Evolutionary conservation across 2,113 vertebrate species (phyloP).

Genomic region (Chaetops frenatus): DNA sequence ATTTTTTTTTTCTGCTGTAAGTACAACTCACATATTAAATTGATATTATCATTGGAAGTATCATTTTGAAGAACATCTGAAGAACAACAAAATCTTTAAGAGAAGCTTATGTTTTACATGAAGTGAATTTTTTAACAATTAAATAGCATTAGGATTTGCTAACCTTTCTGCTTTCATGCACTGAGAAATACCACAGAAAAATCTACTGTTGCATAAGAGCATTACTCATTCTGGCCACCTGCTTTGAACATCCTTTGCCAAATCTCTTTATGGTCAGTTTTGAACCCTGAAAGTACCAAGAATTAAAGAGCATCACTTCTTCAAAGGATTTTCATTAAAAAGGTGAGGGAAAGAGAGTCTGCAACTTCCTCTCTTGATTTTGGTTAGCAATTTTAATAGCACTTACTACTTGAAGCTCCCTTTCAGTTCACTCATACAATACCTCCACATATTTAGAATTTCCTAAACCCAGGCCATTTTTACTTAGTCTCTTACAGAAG

Average conservation of each 20-base stretch:
- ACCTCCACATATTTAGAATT: neutral
- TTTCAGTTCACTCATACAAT: neutral
- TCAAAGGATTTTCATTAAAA: neutral
- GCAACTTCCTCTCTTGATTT: neutral
- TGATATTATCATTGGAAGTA: neutral
- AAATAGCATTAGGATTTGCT: neutral
- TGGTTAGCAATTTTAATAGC: neutral
- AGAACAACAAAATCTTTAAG: neutral
- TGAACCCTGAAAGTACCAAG: neutral
- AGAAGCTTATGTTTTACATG: neutral
- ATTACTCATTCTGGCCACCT: neutral
- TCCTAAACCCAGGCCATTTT: neutral
- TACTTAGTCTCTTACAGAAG: neutral
- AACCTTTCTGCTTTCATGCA: neutral
- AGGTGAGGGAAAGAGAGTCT: neutral
- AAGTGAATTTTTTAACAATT: neutral
- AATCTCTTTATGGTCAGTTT: neutral
- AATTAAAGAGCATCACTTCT: neutral
- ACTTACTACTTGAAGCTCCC: neutral
- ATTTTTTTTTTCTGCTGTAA: neutral
- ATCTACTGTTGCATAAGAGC: neutral
- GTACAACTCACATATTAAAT: rapidly evolving
- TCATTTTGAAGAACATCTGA: neutral
- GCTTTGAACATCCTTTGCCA: neutral
- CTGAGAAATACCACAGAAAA: neutral